Evolutionary conservation across 2,113 vertebrate genomes (phyloP).

Genomic region (Chionomys nivalis): DNA sequence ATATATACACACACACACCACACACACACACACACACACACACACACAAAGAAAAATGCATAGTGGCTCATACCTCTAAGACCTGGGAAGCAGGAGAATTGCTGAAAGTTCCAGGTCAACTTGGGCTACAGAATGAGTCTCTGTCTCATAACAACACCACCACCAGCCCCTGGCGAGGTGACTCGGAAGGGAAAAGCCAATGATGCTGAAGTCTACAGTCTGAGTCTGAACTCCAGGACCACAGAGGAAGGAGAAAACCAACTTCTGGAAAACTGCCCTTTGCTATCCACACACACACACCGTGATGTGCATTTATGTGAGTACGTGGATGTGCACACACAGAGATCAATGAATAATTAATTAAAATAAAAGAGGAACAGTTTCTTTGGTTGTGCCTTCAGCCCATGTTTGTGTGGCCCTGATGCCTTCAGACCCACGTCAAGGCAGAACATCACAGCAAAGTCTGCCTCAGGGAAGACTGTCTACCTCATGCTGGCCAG

Average conservation of each 20-base stretch:
- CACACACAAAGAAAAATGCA: neutral
- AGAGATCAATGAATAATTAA: neutral
- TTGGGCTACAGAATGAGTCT: neutral
- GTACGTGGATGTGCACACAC: neutral
- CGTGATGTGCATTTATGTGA: neutral
- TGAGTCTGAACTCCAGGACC: neutral
- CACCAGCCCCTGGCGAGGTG: neutral
- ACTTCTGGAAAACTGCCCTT: neutral
- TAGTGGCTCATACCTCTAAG: neutral
- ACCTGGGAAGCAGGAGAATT: neutral
- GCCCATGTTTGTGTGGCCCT: neutral
- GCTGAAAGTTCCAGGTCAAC: neutral
- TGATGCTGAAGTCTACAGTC: neutral
- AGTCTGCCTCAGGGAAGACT: neutral
- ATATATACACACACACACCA: neutral
- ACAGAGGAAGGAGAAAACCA: neutral
- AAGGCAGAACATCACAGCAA: neutral
- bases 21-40: neutral
- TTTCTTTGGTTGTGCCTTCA: neutral
- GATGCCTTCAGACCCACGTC: neutral
- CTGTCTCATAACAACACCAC: neutral
- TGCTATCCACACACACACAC: neutral
- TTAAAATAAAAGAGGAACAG: neutral
- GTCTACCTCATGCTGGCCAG: neutral
- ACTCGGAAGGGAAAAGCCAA: neutral